A percentile compares a stretch with the other conserved stretches of the same genome.
Conservation (phyloP, 2,113 vertebrate genomes). For the Miniopterus natalensis region DNA sequence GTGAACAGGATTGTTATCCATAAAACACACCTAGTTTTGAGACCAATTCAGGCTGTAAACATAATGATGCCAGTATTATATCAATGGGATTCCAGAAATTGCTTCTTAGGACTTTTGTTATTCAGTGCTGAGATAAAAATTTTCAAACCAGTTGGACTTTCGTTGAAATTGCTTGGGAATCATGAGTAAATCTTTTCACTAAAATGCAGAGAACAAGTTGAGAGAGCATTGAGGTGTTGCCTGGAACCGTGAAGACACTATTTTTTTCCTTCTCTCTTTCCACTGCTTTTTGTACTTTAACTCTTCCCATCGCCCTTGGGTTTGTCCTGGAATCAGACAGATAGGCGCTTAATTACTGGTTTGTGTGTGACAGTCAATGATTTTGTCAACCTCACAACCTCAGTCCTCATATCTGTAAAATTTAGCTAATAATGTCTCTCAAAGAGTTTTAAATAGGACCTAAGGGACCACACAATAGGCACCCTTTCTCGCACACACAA, state of each 20-base stretch:
- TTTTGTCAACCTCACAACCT: not conserved
- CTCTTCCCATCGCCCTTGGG: not conserved
- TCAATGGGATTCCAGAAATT: constrained; percentile 50
- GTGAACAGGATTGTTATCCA: not conserved
- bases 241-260: not conserved
- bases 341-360: not conserved
- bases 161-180: constrained; percentile 40
- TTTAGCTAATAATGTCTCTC: not conserved
- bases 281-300: not conserved
- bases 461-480: not conserved
- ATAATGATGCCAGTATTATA: constrained; percentile 57
- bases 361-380: not conserved
- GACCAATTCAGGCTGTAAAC: constrained; percentile 54
- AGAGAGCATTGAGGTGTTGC: not conserved
- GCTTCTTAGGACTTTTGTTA: constrained; percentile 48
- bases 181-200: not conserved
- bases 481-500: not conserved
- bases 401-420: constrained; percentile 1
- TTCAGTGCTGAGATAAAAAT: constrained; percentile 56
- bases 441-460: not conserved
- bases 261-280: not conserved
- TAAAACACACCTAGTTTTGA: constrained; percentile 52
- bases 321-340: not conserved
- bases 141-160: constrained; percentile 32
- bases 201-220: not conserved